These are phyloP conservation scores for Ophion slaviceki DNA, from an alignment of 2,888 invertebrate genomes.

Conservation along the genomic window DNA sequence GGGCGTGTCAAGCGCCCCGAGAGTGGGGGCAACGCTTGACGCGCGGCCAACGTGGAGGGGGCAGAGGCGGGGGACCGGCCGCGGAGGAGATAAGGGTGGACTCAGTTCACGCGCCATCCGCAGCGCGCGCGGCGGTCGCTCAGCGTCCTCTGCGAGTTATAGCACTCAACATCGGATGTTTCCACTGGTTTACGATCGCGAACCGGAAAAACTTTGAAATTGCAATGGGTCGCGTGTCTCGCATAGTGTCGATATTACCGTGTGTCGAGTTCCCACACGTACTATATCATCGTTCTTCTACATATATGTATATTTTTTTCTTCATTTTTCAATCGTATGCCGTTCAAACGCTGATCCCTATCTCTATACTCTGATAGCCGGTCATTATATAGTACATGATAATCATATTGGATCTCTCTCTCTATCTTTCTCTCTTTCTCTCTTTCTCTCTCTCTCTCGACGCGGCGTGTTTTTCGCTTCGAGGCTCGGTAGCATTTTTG, in stretches of 20 bases:
- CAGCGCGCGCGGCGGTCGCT: not conserved
- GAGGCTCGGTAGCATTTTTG: conserved; percentile 39
- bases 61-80: too few relatives aligned
- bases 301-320: not conserved
- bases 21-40: too few relatives aligned
- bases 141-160: not conserved
- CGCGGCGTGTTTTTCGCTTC: conserved; percentile 36
- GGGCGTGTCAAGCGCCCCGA: too few relatives aligned
- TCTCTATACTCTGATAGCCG: conserved; percentile 31
- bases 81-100: not conserved
- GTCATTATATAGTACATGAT: conserved; percentile 47
- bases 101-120: not conserved
- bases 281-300: not conserved
- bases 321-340: conserved; percentile 37
- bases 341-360: conserved; percentile 17
- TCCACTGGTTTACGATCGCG: not conserved
- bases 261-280: not conserved
- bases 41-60: too few relatives aligned
- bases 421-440: not conserved
- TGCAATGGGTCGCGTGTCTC: too few relatives aligned
- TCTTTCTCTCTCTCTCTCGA: conserved; percentile 14
- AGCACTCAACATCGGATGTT: not conserved
- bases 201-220: not conserved
- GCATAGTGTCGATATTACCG: too few relatives aligned
- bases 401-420: conserved; percentile 4